These are phyloP conservation scores for Globodera ellingtonae DNA, from an alignment of 1,140 invertebrate genomes.

Conservation along the genomic window DNA sequence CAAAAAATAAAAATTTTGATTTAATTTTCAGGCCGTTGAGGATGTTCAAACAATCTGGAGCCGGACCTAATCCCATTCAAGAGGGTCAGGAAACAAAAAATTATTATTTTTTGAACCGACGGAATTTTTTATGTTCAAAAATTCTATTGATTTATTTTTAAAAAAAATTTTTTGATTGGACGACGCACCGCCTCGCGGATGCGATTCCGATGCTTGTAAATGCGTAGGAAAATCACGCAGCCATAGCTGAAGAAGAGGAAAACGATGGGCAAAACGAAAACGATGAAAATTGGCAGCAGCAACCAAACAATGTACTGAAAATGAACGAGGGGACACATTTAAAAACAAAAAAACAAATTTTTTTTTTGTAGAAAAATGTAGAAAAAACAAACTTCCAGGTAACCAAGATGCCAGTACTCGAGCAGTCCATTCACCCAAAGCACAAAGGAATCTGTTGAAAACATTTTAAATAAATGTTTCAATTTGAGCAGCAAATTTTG, in stretches of 20 bases:
- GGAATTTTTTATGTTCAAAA: too few relatives aligned
- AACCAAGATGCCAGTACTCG: conserved; percentile 62
- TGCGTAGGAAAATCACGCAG: conserved; percentile 64
- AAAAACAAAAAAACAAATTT: too few relatives aligned
- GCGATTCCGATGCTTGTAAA: conserved; percentile 57
- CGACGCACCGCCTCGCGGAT: conserved; percentile 57
- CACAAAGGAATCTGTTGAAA: conserved; percentile 52
- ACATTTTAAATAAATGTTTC: background rate
- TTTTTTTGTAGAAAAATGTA: background rate
- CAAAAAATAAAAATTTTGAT: too few relatives aligned
- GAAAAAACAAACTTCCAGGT: conserved; percentile 52
- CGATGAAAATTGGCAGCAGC: conserved; percentile 61
- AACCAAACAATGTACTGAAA: conserved; percentile 63
- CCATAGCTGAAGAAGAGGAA: conserved; percentile 64
- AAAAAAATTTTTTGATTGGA: background rate
- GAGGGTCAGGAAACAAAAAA: too few relatives aligned
- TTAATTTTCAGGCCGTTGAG: too few relatives aligned
- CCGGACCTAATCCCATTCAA: too few relatives aligned
- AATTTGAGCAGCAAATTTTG: too few relatives aligned
- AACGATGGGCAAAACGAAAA: conserved; percentile 59
- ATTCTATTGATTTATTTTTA: too few relatives aligned
- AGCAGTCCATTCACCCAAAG: conserved; percentile 57
- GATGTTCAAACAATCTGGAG: too few relatives aligned
- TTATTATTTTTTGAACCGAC: too few relatives aligned
- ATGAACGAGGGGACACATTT: background rate